Base-by-base conservation (phyloP, 2,888 invertebrate genomes). In the Bhutanitis thaidina region DNA sequence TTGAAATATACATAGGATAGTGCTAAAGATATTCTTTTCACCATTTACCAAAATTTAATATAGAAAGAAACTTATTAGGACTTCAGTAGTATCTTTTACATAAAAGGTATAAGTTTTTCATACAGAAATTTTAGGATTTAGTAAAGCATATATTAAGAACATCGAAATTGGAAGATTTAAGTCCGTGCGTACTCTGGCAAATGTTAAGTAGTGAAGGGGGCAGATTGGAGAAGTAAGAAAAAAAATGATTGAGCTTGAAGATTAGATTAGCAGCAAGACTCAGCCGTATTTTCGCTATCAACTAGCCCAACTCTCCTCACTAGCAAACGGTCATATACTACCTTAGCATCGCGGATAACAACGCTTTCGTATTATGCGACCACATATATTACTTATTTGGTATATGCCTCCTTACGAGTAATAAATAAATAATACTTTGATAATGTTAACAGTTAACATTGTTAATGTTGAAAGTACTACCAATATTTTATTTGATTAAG, bases 281-380 rank as follows among this genome's bases (percentile, higher is more conserved):
- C 39, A 40, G 41, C 45, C 45, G 45, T 43, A 36, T 14, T 45
- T 36, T 45, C 27, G 35, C 45, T 29, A 30, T 35, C 30, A 34
- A 49, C 45, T 41, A 51, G 45, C 51, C 51, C 41, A 34, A 34
- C 34, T 45, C 39, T 44, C 41, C 35, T 51, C 41, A 46, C 51
- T 41, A 40, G 41, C 40, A 41, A 45, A 46, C 47, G 36, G 50
- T 50, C 52, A 48, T 47, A 48, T 47, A 47, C 49, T 55, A 55
- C 55, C 55, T 55, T 43, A 38, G 43, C 38, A 32, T 25, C 34
- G 46, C 47, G 15, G 9, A 20, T 34, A 12, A 12, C 44, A 25
- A 47, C 35, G 49, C 41, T 48, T 45, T 41, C 48, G 35, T 32
- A 55, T 55, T 53, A 50, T 50, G 48, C 50, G 50, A 55, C 43